Evolutionary conservation across 2,797 vertebrate genomes (phyloP), one percentile per base, ranked within the genome.

Genomic region (Luscinia megarhynchos): DNA sequence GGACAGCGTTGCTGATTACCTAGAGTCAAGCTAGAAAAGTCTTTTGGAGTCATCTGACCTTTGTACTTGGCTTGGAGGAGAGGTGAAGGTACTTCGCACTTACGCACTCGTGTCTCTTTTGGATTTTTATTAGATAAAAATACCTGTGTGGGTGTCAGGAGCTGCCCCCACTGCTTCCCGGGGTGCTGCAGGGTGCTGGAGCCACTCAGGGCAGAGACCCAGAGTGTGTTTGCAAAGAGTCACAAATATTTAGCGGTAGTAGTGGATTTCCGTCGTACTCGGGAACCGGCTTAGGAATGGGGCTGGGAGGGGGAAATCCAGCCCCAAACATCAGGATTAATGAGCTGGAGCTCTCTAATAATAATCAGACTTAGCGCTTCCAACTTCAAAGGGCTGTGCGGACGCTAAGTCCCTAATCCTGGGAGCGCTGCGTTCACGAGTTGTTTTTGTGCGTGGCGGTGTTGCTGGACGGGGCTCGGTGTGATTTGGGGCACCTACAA

Each of bases 11-110:
- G 76, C 57, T 54, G 76, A 51, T 78, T 72, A 66, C 67, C 66
- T 64, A 32, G 38, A 91, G 64, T 59, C 41, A 8, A 62, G 87
- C 83, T 90, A 32, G 74, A 78, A 84, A 88, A 92, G 90, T 41
- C 80, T 30, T 91, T 90, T 91, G 66, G 77, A 96, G 83, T 87
- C 90, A 89, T 95, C 77, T 95, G 96, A 94, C 94, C 90, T 96
- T 94, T 93, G 83, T 69, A 51, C 80, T 95, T 95, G 94, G 93
- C 93, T 87, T 90, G 69, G 45, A 38, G 85, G 90, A 86, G 94
- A 94, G 91, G 91, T 95, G 94, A 95, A 94, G 94, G 78, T 95
- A 90, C 87, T 95, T 96, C 83, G 88, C 87, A 3, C 95, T 94
- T 89, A 91, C 66, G 80, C 48, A 88, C 66, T 84, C 1, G 0